Evolutionary conservation across 2,888 invertebrate genomes (phyloP), one percentile per base, ranked within the genome.

Genomic region (Drosophila colorata): DNA sequence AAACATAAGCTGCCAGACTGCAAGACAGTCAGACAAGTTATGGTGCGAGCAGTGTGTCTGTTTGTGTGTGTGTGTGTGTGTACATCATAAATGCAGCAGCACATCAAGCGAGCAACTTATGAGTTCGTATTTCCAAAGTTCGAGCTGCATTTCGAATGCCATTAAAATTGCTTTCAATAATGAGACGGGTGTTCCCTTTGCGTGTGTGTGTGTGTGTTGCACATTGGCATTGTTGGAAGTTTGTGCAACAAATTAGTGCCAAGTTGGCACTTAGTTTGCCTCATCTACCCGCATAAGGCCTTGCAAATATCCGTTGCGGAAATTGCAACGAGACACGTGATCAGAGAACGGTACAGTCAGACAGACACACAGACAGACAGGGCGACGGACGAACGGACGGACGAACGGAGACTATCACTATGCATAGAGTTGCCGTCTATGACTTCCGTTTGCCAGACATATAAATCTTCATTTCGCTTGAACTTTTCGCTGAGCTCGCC

Each of bases 301-400:
- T 69, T 67, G 70, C 74, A 85, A 85, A 89, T 81, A 89, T 85
- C 88, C 88, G 85, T 66, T 43, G 41, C 86, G 85, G 85, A 85
- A 85, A 85, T 85, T 85, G 89, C 85, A 87, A 74, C 76, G 72
- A 80, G 86, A 87, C 85, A 85, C 85, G 87, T 85, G 87, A 85
- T 81, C 84, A 74, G 48, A 61, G 59, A 35, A 37, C 59, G 23
- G 16, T 13, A 18, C 23, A 44, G 47, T 14, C 31, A 38, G 35
- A 48, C 41, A 47, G 16, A 2, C 25, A 37, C 18, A 18, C 51
- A 16, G 28, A 20, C 35, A 16, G 47, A 2, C 33, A 16, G 37
- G 16, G 25, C 28, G 16, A 41, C 49, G 23, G 35, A 7, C 20
- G 18, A 25, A 13, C 18, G 20, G 31, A 18, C 20, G 18, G 16